A percentile compares a stretch with the other conserved stretches of the same genome.
Evolutionary conservation across 2,113 vertebrate genomes (phyloP).

Genomic region (Glaucomys volans): DNA sequence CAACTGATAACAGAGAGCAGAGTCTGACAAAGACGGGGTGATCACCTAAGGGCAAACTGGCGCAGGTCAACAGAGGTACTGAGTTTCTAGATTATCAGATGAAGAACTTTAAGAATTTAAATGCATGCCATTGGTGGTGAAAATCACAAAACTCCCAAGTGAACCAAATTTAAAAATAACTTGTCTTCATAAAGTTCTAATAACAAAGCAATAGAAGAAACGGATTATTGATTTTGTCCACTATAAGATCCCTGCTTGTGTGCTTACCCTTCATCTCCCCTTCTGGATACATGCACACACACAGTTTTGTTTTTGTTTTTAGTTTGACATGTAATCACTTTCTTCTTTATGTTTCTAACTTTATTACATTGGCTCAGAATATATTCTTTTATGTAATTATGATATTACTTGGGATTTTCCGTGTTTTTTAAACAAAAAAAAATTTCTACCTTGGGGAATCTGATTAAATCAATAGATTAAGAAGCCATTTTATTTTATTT

Average conservation of each 20-base stretch:
- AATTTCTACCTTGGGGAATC: neutral
- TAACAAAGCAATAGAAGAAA: neutral
- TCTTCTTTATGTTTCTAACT: conserved; percentile 1
- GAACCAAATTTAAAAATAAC: neutral
- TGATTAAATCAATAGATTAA: neutral
- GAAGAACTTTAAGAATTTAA: neutral
- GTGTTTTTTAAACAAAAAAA: conserved; percentile 13
- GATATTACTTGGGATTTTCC: conserved; percentile 2
- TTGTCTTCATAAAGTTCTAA: conserved; percentile 29
- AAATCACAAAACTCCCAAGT: neutral
- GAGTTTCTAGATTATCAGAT: neutral
- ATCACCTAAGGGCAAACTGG: neutral
- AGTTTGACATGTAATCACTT: conserved; percentile 16
- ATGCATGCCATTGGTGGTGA: neutral
- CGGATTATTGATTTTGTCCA: conserved; percentile 43
- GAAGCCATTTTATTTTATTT: neutral
- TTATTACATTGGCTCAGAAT: neutral
- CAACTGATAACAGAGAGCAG: neutral
- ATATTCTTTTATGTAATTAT: conserved; percentile 34
- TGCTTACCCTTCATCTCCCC: neutral
- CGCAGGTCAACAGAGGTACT: neutral
- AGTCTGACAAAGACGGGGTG: too few relatives aligned
- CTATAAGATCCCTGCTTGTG: neutral
- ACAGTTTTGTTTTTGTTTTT: neutral
- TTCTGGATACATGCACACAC: neutral